Evolutionary conservation across 2,888 invertebrate species (phyloP), one percentile per base, ranked within the genome.

Genomic region (Cerceris rybyensis): DNA sequence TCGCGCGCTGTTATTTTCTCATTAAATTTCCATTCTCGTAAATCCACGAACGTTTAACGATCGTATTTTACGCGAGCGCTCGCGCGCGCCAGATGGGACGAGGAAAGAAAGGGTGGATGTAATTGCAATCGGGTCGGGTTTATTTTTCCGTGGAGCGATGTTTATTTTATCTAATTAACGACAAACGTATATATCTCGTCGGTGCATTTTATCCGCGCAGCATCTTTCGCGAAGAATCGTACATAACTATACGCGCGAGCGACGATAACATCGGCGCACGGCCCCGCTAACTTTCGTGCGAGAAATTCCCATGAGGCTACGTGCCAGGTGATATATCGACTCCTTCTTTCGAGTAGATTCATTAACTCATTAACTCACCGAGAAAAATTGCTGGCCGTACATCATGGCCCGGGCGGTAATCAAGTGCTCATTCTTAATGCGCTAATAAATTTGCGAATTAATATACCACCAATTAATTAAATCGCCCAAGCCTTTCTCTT

Each of bases 371-470:
- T 85, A 85, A 85, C 78, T 70, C 69, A 63, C 64, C 65, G 79
- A 84, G 86, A 85, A 86, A 86, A 86, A 86, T 86, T 66, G 52
- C 72, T 70, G 78, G 66, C 71, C 81, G 81, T 86, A 86, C 76
- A 84, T 86, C 84, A 86, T 74, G 67, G 49, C 49, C 49, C 67
- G 78, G 69, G 70, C 73, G 70, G 86, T 86, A 84, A 86, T 86
- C 85, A 84, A 85, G 84, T 82, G 82, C 79, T 82, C 86, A 81
- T 80, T 85, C 85, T 84, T 84, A 81, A 82, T 67, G 81, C 84
- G 78, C 65, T 67, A 78, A 76, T 86, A 85, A 86, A 86, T 85
- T 82, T 76, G 82, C 72, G 82, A 85, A 84, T 85, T 85, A 85
- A 85, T 85, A 84, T 75, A 82, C 77, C 75, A 52, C 78, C 82